Evolutionary conservation across 2,113 vertebrate genomes (phyloP), one percentile per base, ranked within the genome.

Genomic region (Stictonetta naevosa): DNA sequence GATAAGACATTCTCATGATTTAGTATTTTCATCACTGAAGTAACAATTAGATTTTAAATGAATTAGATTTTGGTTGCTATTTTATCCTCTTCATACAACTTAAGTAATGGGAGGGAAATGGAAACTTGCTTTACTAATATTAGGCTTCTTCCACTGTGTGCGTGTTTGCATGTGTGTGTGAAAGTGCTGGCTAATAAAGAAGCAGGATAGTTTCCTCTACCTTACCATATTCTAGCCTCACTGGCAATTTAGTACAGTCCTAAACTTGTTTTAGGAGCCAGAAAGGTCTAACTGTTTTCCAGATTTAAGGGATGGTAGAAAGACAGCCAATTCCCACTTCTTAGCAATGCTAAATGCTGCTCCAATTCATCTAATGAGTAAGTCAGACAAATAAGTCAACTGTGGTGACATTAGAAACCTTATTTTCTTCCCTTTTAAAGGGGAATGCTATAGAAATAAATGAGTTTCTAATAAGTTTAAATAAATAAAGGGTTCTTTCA

Each of bases 201-300:
- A 72, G 31, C 3, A 2, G 62, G 95, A 89, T 33, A 86, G 28
- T 86, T 95, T 96, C 77, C 80, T 86, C 73, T 78, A 28, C 42
- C 55, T 95, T 94, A 94, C 58, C 80, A 72, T 88, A 88, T 66
- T 94, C 53, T 86, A 84, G 68, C 17, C 66, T 73, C 50, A 62
- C 17, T 89, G 83, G 58, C 74, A 81, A 50, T 59, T 55, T 1
- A 67, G 44, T 36, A 66, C 71, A 69, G 59, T 40, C 82, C 55
- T 66, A 50, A 84, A 79, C 8, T 69, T 56, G 44, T 62, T 82
- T 86, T 52, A 73, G 40, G 77, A 87, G 88, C 71, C 93, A 93
- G 89, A 96, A 69, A 3, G 46, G 75, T 89, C 88, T 91, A 85
- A 89, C 63, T 84, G 63, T 93, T 96, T 94, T 94, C 78, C 81